Evolutionary conservation across 30 jellyfish, hydroid and myxozoan species (phyloP).

Genomic region (Morbakka virulenta): DNA sequence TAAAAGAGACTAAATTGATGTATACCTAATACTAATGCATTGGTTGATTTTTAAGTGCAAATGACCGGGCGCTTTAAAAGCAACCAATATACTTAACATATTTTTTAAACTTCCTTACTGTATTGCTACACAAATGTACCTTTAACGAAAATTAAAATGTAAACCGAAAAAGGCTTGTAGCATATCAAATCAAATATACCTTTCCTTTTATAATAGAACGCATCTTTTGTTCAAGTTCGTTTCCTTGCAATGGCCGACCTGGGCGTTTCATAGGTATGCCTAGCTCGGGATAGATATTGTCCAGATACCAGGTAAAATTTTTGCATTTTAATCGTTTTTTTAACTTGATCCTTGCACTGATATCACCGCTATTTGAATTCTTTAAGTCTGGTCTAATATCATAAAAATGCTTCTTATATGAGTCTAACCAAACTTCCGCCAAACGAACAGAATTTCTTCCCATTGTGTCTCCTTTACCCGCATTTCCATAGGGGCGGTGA

Average conservation of each 20-base stretch:
- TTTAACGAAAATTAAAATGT: no score
- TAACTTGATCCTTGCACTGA: conserved; percentile 39
- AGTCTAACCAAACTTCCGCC: conserved; percentile 90
- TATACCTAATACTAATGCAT: no score
- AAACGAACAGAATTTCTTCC: conserved; percentile 72
- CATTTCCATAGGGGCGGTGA: conserved; percentile 77
- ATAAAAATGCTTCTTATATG: conserved; percentile 69
- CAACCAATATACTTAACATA: conserved; percentile 9
- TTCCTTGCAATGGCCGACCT: conserved; percentile 55
- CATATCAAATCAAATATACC: no score
- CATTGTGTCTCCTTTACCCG: conserved; percentile 66
- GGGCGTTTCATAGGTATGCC: conserved; percentile 68
- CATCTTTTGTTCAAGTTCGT: conserved; percentile 18
- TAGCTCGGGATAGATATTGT: conserved; percentile 76
- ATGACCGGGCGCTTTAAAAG: no score
- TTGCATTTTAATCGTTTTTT: conserved; percentile 61
- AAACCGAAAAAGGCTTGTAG: no score
- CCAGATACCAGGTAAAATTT: conserved; percentile 70
- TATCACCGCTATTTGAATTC: conserved; percentile 39
- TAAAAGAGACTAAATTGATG: no score
- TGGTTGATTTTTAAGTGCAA: no score
- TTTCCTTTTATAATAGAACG: no score
- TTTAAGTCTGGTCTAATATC: conserved; percentile 54
- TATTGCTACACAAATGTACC: no score
- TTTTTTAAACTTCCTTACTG: no score